Evolutionary conservation across 2,888 invertebrate species (phyloP).

Genomic region (Platerodrilus igneus): DNA sequence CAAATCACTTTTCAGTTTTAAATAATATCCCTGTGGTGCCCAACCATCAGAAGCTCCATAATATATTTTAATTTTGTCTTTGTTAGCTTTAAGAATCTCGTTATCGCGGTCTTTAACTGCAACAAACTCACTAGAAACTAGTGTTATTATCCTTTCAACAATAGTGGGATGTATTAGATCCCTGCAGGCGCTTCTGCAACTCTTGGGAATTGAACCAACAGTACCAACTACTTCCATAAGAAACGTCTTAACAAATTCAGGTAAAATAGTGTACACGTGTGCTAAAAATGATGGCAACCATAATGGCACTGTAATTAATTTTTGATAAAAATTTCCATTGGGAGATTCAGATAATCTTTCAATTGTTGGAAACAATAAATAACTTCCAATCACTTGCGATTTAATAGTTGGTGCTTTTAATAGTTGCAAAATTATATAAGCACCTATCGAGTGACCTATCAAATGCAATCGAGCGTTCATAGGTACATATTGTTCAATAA

Average conservation of each 20-base stretch:
- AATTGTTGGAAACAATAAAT: slow-evolving; percentile 80
- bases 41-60: slow-evolving; percentile 79
- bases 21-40: slow-evolving; percentile 71
- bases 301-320: slow-evolving; percentile 51
- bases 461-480: slow-evolving; percentile 65
- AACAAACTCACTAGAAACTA: slow-evolving; percentile 80
- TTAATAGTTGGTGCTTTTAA: slow-evolving; percentile 56
- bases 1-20: slow-evolving; percentile 58
- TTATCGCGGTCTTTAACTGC: slow-evolving; percentile 63
- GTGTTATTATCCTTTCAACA: slow-evolving; percentile 60
- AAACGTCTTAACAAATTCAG: slow-evolving; percentile 49
- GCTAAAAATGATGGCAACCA: slow-evolving; percentile 46
- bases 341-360: slow-evolving; percentile 72
- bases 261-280: slow-evolving; percentile 52
- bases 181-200: no score
- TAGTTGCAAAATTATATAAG: slow-evolving; percentile 73
- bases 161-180: slow-evolving; percentile 55
- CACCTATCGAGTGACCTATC: slow-evolving; percentile 86
- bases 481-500: slow-evolving; percentile 69
- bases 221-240: slow-evolving; percentile 56
- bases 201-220: slow-evolving; percentile 50
- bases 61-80: slow-evolving; percentile 68
- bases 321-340: slow-evolving; percentile 65
- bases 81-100: slow-evolving; percentile 54
- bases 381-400: slow-evolving; percentile 55